phyloP scores from a whole-genome alignment of 2,797 vertebrate genomes.

The Neosilurus hyrtlii region DNA sequence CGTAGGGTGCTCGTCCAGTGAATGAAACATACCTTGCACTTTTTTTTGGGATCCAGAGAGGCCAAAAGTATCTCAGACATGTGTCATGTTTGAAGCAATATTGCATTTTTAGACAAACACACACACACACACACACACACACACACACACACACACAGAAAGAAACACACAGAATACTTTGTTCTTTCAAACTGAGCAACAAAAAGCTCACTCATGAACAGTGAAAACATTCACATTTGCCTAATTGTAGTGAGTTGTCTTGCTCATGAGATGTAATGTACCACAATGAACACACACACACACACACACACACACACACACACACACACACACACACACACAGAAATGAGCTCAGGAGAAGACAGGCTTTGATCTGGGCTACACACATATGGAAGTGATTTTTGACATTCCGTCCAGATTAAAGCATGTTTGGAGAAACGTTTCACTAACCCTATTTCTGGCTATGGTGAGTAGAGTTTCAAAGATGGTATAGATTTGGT shows the following conservation, averaged over 20 bases:
- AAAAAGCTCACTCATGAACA: background rate
- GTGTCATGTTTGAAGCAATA: background rate
- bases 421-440: slow-evolving; percentile 82
- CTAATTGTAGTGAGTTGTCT: background rate
- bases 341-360: slow-evolving; percentile 69
- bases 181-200: background rate
- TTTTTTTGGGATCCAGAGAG: background rate
- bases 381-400: slow-evolving; percentile 87
- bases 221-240: background rate
- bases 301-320: too few relatives aligned
- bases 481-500: slow-evolving; percentile 80
- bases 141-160: background rate
- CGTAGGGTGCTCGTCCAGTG: background rate
- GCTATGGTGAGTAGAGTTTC: slow-evolving; percentile 80
- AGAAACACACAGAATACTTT: background rate
- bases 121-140: too few relatives aligned
- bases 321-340: slow-evolving; percentile 13
- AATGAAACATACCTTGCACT: background rate
- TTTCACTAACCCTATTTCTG: slow-evolving; percentile 75
- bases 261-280: background rate
- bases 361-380: slow-evolving; percentile 80
- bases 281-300: slow-evolving; percentile 57
- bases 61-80: background rate
- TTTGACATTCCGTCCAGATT: slow-evolving; percentile 83
- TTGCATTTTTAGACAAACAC: background rate